Conservation (phyloP, 2,888 invertebrate species). For the Galeruca laticollis region DNA sequence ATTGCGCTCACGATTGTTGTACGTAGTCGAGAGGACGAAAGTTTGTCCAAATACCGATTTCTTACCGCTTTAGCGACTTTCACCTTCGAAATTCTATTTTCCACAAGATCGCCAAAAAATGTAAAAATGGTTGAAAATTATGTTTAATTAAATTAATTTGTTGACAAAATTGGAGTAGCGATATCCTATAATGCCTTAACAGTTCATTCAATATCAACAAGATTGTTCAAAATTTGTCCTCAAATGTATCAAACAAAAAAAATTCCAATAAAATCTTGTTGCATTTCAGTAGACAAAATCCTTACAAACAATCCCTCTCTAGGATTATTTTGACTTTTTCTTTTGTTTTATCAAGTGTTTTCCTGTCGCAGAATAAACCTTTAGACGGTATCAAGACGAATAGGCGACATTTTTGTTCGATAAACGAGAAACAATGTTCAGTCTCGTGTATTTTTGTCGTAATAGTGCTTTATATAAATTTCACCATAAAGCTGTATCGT, state of each 20-base stretch:
- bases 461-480: conserved; percentile 42
- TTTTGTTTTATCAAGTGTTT: conserved; percentile 40
- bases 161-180: too few relatives aligned
- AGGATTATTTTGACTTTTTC: conserved; percentile 34
- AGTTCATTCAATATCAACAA: too few relatives aligned
- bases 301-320: conserved; percentile 37
- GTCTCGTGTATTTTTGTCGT: conserved; percentile 35
- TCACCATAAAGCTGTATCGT: conserved; percentile 24
- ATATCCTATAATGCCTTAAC: too few relatives aligned
- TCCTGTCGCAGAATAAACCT: conserved; percentile 45
- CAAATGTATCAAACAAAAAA: background rate
- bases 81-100: too few relatives aligned
- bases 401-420: conserved; percentile 45
- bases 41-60: too few relatives aligned
- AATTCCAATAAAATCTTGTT: conserved; percentile 24
- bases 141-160: too few relatives aligned
- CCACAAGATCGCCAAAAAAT: too few relatives aligned
- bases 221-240: too few relatives aligned
- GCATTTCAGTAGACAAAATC: conserved; percentile 25
- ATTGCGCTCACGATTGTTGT: too few relatives aligned
- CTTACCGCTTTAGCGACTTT: too few relatives aligned
- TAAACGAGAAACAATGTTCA: conserved; percentile 38
- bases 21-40: too few relatives aligned
- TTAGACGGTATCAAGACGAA: conserved; percentile 46
- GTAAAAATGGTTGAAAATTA: too few relatives aligned